Evolutionary conservation across 2,113 vertebrate species (phyloP).

Genomic region (Triplophysa dalaica): DNA sequence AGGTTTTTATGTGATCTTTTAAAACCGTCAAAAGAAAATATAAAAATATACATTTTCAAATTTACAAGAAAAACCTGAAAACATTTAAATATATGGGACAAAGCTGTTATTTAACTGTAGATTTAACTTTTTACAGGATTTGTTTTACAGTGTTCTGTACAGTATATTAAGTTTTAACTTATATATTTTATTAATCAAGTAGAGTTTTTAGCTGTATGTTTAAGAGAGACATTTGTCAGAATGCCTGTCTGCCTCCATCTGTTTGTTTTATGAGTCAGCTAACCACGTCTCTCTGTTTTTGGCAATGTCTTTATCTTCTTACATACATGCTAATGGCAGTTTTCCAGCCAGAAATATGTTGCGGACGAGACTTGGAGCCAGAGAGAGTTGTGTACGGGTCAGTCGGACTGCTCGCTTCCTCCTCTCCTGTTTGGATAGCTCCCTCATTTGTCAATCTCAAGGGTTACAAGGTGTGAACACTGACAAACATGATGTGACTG

Average conservation of each 20-base stretch:
- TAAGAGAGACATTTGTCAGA: neutral
- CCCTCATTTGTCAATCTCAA: conserved; percentile 47
- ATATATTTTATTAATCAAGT: neutral
- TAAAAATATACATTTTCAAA: too few relatives aligned
- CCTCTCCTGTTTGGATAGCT: conserved; percentile 42
- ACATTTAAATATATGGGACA: too few relatives aligned
- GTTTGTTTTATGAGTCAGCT: conserved; percentile 33
- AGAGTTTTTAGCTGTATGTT: conserved; percentile 7
- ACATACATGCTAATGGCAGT: conserved; percentile 58
- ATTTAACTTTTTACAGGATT: too few relatives aligned
- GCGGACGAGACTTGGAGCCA: conserved; percentile 32
- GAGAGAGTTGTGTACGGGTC: conserved; percentile 39
- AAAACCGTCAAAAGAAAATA: too few relatives aligned
- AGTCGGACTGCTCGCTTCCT: conserved; percentile 47
- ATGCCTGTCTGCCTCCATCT: conserved; percentile 26
- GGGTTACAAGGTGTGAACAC: conserved; percentile 47
- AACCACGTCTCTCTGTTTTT: conserved; percentile 53
- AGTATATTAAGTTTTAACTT: neutral
- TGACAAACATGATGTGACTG: conserved; percentile 37
- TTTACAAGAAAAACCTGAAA: too few relatives aligned
- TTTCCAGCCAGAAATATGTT: conserved; percentile 60
- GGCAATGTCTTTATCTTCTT: conserved; percentile 59
- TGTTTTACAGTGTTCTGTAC: too few relatives aligned
- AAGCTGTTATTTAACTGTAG: too few relatives aligned
- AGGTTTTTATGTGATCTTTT: too few relatives aligned